A percentile compares a stretch with the other conserved stretches of the same genome.
Evolutionary conservation across 1,140 invertebrate species (phyloP).

Genomic region (Drosophila funebris): DNA sequence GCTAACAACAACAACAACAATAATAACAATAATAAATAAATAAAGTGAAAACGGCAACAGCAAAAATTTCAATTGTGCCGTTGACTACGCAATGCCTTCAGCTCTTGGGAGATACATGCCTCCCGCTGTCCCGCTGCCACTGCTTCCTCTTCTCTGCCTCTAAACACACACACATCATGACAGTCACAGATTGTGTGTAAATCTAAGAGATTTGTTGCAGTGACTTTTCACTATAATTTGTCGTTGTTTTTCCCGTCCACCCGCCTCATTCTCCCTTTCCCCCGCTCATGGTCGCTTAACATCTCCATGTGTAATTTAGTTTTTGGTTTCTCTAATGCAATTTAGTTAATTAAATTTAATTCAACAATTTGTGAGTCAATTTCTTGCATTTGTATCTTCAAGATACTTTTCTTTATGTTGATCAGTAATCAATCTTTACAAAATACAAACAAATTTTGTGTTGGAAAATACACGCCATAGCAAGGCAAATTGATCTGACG

Average conservation of each 20-base stretch:
- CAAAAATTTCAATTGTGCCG: conserved; percentile 40
- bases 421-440: conserved; percentile 25
- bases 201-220: conserved; percentile 71
- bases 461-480: background rate
- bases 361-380: conserved; percentile 47
- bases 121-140: background rate
- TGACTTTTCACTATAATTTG: conserved; percentile 56
- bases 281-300: background rate
- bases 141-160: background rate
- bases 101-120: conserved; percentile 30
- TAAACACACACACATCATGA: conserved; percentile 51
- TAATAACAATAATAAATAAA: background rate
- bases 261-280: background rate
- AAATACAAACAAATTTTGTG: background rate
- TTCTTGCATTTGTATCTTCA: background rate
- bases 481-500: background rate
- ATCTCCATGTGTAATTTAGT: conserved; percentile 58
- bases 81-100: conserved; percentile 7
- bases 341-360: conserved; percentile 68
- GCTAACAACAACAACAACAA: conserved; percentile 1
- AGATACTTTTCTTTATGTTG: background rate
- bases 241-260: conserved; percentile 14
- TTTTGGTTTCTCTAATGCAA: conserved; percentile 53
- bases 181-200: conserved; percentile 74
- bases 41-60: conserved; percentile 12